A percentile compares a stretch with the other conserved stretches of the same genome.
Conservation (phyloP, 2,113 vertebrate species). For the Nothobranchius kuhntae region DNA sequence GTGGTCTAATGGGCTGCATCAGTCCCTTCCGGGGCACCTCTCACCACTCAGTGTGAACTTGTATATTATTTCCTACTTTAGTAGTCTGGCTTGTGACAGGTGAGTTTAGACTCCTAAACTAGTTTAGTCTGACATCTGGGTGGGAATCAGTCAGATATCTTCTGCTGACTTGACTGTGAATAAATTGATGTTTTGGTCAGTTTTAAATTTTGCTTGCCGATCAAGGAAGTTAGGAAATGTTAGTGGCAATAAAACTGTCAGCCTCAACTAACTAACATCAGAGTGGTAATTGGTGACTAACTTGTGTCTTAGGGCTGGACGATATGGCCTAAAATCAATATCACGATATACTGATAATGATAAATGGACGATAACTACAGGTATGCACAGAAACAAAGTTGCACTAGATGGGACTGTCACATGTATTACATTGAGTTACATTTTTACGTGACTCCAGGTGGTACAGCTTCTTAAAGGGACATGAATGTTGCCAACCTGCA, state of each 20-base stretch:
- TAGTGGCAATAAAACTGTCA: not conserved
- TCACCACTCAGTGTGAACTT: conserved; percentile 11
- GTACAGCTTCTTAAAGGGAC: no score
- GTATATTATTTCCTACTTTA: no score
- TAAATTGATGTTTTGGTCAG: not conserved
- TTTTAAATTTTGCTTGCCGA: not conserved
- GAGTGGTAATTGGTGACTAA: not conserved
- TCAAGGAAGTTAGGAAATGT: not conserved
- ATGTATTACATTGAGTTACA: no score
- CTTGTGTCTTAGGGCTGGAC: not conserved
- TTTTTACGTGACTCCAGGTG: no score
- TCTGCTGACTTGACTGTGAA: not conserved
- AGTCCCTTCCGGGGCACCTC: conserved; percentile 24
- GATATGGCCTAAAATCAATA: no score
- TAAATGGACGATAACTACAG: no score
- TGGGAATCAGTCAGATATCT: conserved; percentile 14
- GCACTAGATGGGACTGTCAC: no score
- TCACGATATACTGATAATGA: no score
- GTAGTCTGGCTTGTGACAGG: no score
- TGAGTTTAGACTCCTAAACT: not conserved
- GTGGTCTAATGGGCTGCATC: conserved; percentile 54
- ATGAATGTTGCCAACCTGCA: no score
- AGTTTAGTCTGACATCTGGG: conserved; percentile 23
- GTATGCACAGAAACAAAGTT: no score
- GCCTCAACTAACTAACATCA: not conserved